Percentiles rank a stretch among this genome's conserved stretches.
Evolutionary conservation across 2,113 vertebrate genomes (phyloP).

Genomic region (Microcebus griseorufus): DNA sequence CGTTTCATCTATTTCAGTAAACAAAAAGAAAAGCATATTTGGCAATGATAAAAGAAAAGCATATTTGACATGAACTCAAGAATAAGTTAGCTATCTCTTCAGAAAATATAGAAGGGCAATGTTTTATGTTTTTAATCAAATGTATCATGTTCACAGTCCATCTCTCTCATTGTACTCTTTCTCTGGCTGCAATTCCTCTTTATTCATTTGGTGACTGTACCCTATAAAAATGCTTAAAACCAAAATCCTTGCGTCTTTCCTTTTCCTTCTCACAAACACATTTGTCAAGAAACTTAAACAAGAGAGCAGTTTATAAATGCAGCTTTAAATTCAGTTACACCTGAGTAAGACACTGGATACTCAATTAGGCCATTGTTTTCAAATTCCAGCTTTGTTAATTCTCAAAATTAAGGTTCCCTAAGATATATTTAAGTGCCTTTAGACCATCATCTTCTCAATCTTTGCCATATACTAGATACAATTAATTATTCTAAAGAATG

Average conservation of each 20-base stretch:
- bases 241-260: conserved; percentile 48
- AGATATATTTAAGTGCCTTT: conserved; percentile 1
- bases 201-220: conserved; percentile 38
- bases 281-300: conserved; percentile 32
- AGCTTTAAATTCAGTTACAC: conserved; percentile 47
- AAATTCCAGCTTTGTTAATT: conserved; percentile 18
- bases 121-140: not conserved
- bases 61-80: not conserved
- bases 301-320: conserved; percentile 18
- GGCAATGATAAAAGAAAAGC: not conserved
- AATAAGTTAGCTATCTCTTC: not conserved
- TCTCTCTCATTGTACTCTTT: not conserved
- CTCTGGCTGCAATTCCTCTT: not conserved
- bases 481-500: conserved; percentile 25
- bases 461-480: not conserved
- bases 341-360: not conserved
- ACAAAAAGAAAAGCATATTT: not conserved
- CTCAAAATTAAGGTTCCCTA: not conserved
- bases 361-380: not conserved
- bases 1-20: conserved; percentile 30
- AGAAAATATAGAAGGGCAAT: not conserved
- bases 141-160: not conserved
- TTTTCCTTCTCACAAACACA: conserved; percentile 30
- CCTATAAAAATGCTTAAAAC: conserved; percentile 49
- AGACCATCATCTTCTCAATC: not conserved